These are phyloP conservation scores for Netelia fuscicornis DNA, from an alignment of 2,888 invertebrate genomes.

Conservation along the genomic window DNA sequence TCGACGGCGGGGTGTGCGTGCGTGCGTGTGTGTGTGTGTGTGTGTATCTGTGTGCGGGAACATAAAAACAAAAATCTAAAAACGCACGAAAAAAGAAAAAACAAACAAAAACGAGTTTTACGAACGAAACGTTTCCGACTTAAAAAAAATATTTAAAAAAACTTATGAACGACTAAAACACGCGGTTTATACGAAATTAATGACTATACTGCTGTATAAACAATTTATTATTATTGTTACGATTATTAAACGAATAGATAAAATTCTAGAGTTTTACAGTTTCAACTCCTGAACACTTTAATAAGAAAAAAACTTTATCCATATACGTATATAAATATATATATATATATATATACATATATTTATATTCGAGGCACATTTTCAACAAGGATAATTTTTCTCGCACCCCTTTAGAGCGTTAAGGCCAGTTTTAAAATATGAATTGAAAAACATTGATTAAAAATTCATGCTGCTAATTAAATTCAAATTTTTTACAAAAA, in stretches of 20 bases:
- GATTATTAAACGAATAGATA: conserved; percentile 64
- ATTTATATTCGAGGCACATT: conserved; percentile 34
- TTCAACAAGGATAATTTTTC: too few species aligned
- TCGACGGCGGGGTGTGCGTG: conserved; percentile 19
- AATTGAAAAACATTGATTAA: too few species aligned
- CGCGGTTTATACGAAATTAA: conserved; percentile 64
- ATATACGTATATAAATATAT: conserved; percentile 66
- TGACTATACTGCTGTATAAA: conserved; percentile 63
- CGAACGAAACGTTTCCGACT: conserved; percentile 11
- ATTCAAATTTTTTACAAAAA: too few species aligned
- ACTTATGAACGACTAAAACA: conserved; percentile 30
- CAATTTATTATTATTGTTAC: conserved; percentile 65
- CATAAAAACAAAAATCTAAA: neutral
- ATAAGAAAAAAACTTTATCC: conserved; percentile 70
- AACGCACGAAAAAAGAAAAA: neutral
- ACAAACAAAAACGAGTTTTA: neutral
- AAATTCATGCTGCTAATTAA: too few species aligned
- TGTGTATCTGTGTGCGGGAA: neutral
- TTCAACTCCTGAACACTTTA: conserved; percentile 68
- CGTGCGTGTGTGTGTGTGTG: too few species aligned
- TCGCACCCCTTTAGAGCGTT: too few species aligned
- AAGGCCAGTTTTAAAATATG: too few species aligned
- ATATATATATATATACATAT: conserved; percentile 50
- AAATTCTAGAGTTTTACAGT: conserved; percentile 71
- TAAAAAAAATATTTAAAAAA: neutral